Conservation (phyloP, 2,888 invertebrate species). For the Tenthredo distinguenda region DNA sequence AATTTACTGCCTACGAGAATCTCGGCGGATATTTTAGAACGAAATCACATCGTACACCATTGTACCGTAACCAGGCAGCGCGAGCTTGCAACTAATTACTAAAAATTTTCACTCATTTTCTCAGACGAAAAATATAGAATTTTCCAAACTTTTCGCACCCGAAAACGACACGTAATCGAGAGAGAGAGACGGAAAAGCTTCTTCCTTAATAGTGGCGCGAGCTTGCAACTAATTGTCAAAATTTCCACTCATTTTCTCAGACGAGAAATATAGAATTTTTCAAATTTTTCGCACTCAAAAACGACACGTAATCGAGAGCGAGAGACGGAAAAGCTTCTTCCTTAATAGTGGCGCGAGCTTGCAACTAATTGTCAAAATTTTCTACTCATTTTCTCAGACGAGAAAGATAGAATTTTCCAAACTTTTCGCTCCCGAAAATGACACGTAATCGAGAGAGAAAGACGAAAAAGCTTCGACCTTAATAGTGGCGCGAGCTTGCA, state of each 20-base stretch:
- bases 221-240: neutral
- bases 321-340: neutral
- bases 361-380: neutral
- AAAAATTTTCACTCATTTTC: neutral
- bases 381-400: neutral
- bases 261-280: neutral
- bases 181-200: neutral
- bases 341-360: neutral
- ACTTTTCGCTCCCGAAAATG: neutral
- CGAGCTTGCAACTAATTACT: conserved; percentile 4
- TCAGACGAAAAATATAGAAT: neutral
- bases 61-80: neutral
- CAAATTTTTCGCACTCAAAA: neutral
- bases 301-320: neutral
- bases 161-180: neutral
- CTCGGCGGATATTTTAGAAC: conserved; percentile 8
- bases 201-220: neutral
- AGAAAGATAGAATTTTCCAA: neutral
- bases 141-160: neutral
- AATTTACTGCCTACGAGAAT: conserved; percentile 19
- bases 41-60: conserved; percentile 11
- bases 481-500: neutral
- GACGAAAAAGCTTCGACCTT: neutral
- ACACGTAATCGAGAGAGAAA: neutral
- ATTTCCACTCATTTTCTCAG: neutral